Base-by-base conservation (phyloP, 2,113 vertebrate species). In the Jacana jacana region DNA sequence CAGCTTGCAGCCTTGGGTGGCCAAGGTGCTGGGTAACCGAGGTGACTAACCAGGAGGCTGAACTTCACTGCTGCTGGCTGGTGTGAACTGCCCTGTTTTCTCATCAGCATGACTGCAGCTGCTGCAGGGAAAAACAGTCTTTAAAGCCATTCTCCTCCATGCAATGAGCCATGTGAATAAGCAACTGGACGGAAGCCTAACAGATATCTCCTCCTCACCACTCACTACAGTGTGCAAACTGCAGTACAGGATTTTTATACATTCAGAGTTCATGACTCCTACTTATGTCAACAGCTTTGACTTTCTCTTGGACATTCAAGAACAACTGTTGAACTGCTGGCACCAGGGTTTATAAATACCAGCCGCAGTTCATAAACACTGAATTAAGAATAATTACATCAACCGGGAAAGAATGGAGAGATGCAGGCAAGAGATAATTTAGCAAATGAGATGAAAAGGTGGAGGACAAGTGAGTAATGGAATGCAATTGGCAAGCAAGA, bases 231-330 rank as follows among this genome's bases (percentile, higher is more conserved):
- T 1, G n/a, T 19, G 54, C 75, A 89, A 80, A 82, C 75, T 35
- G 71, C 60, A 73, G n/a, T 16, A 89, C 54, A 52, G 78, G 39
- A 44, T 79, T 94, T 81, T 81, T 68, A 83, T 40, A 84, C 86
- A 52, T 85, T 60, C 40, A 31, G 76, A 77, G 89, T 88, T 94
- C 71, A 33, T 20, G 44, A 94, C 82, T 94, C 82, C 68, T 78
- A 44, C 90, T 95, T 48, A 60, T 14, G 86, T 83, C 93, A 93
- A 93, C 72, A 84, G 92, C 55, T 86, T 60, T 95, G 68, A 90
- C 68, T 95, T 95, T 88, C 48, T 79, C 84, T 79, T 54, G 76
- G 82, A 94, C 80, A 65, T 79, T 55, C 78, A 84, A 86, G 65
- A 95, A 84, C 86, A 95, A 91, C 80, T 86, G 88, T 60, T 0